A percentile compares a stretch with the other conserved stretches of the same genome.
Conservation (phyloP, 2,888 invertebrate species). For the Sminthurides aquaticus region DNA sequence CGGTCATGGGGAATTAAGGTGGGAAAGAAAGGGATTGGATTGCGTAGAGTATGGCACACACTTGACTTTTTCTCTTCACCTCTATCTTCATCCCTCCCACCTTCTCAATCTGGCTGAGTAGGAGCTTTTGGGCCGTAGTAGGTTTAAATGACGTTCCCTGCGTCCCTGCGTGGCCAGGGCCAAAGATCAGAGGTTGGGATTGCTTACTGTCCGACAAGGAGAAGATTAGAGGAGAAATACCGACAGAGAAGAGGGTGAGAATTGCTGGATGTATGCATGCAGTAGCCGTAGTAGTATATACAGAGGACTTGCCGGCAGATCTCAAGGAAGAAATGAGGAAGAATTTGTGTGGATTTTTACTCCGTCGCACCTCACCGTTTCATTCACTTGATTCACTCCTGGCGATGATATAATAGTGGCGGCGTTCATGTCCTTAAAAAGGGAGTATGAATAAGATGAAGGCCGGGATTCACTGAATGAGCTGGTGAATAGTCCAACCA, state of each 20-base stretch:
- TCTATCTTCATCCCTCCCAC: background rate
- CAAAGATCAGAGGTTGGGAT: background rate
- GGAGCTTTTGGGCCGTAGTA: no score
- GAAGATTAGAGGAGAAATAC: background rate
- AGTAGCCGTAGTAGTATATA: background rate
- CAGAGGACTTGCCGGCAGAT: background rate
- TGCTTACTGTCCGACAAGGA: background rate
- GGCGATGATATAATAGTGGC: no score
- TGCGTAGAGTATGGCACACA: background rate
- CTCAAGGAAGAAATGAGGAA: background rate
- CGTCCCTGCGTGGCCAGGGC: no score
- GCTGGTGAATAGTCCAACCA: no score
- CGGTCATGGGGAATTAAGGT: conserved; percentile 19
- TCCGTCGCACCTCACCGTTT: background rate
- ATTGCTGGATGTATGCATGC: no score
- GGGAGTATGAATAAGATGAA: no score
- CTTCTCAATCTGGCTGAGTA: background rate
- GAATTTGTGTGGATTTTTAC: background rate
- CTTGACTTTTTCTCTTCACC: conserved; percentile 4
- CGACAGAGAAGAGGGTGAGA: no score
- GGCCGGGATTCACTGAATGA: no score
- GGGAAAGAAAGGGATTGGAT: conserved; percentile 17
- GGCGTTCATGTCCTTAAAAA: no score
- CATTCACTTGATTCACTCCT: background rate
- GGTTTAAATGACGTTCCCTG: no score